Percentiles rank a stretch among this genome's conserved stretches.
Conservation (phyloP, 1,140 invertebrate genomes). For the Hyles vespertilio region DNA sequence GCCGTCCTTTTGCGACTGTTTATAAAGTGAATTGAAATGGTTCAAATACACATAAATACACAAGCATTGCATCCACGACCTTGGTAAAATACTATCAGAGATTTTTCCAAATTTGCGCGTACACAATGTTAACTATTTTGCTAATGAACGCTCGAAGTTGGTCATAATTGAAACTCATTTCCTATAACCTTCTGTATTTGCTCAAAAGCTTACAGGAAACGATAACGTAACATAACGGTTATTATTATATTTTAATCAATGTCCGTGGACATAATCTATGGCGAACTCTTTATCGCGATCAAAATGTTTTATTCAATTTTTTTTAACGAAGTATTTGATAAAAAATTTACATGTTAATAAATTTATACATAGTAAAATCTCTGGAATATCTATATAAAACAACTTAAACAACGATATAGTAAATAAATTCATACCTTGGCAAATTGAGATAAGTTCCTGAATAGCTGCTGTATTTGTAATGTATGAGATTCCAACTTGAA, state of each 20-base stretch:
- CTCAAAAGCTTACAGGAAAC: neutral
- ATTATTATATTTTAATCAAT: neutral
- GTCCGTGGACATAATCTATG: neutral
- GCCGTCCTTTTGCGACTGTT: neutral
- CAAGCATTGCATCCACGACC: neutral
- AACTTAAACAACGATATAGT: no score
- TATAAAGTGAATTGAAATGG: neutral
- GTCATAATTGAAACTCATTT: conserved; percentile 21
- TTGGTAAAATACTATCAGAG: conserved; percentile 8
- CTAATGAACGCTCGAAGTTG: conserved; percentile 37
- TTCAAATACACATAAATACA: neutral
- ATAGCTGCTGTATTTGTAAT: conserved; percentile 92
- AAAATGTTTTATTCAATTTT: neutral
- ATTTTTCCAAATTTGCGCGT: conserved; percentile 26
- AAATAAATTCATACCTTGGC: conserved; percentile 79
- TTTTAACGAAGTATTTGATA: no score
- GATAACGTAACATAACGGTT: neutral
- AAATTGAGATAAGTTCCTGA: conserved; percentile 90
- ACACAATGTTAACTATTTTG: conserved; percentile 47
- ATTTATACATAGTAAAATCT: no score
- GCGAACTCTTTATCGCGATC: neutral
- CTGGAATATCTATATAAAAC: no score
- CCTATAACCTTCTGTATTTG: conserved; percentile 9
- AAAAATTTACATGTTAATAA: no score
- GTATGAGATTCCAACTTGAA: conserved; percentile 90